These are phyloP conservation scores for Caenorhabditis sp. DNA, from an alignment of 2,888 invertebrate species.

Conservation along the genomic window DNA sequence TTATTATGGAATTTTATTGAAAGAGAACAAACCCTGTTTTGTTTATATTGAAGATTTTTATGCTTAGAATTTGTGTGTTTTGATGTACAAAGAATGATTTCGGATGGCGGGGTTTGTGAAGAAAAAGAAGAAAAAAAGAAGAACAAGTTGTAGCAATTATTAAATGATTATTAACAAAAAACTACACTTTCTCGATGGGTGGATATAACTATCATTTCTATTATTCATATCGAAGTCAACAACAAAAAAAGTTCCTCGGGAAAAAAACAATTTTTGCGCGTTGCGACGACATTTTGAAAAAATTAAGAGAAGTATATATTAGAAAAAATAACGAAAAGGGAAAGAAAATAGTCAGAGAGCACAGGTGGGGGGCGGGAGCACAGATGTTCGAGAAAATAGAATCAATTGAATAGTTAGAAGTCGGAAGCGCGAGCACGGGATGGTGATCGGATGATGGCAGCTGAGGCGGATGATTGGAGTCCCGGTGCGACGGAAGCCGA, in stretches of 20 bases:
- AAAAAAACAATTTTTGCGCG: background rate
- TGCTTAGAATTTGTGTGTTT: background rate
- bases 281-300: background rate
- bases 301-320: background rate
- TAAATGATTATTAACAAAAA: background rate
- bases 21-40: too few relatives aligned
- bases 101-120: background rate
- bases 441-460: conserved; percentile 65
- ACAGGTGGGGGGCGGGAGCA: conserved; percentile 1
- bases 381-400: background rate
- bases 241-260: background rate
- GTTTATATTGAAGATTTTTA: background rate
- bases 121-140: too few relatives aligned
- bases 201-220: background rate
- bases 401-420: conserved; percentile 31
- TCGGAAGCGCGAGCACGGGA: conserved; percentile 61
- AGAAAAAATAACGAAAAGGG: background rate
- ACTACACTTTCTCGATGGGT: background rate
- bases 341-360: background rate
- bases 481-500: conserved; percentile 59
- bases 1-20: too few relatives aligned
- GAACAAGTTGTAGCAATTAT: background rate
- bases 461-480: conserved; percentile 63
- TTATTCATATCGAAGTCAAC: background rate
- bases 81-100: background rate